These are phyloP conservation scores for Brachionus plicatilis DNA, from an alignment of 1,140 invertebrate species.

Conservation along the genomic window DNA sequence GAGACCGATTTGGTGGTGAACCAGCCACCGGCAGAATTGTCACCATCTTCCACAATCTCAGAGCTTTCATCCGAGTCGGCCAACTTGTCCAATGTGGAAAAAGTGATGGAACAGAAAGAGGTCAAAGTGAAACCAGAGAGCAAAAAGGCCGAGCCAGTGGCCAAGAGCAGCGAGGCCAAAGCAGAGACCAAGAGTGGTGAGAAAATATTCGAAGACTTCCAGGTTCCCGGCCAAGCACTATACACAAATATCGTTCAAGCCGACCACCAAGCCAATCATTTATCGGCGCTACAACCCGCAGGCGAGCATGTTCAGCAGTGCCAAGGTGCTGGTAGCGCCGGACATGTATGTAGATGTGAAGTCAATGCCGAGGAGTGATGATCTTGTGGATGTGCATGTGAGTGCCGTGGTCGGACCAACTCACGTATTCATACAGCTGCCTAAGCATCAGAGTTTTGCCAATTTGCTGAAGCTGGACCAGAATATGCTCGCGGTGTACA, in stretches of 20 bases:
- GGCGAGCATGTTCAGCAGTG: background rate
- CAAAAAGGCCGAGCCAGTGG: background rate
- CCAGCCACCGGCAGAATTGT: background rate
- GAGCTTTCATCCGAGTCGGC: background rate
- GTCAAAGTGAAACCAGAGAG: background rate
- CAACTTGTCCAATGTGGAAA: background rate
- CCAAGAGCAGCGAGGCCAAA: background rate
- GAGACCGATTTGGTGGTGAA: background rate
- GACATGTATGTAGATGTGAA: conserved; percentile 25
- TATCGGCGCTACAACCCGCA: background rate
- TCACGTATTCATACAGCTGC: conserved; percentile 85
- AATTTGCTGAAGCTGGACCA: conserved; percentile 70
- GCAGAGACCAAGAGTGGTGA: background rate
- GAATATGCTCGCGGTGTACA: conserved; percentile 59
- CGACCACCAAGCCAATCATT: conserved; percentile 19
- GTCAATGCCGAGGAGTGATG: background rate
- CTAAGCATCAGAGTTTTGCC: conserved; percentile 81
- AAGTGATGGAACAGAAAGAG: background rate
- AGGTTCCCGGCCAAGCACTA: conserved; percentile 73
- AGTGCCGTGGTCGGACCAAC: conserved; percentile 74
- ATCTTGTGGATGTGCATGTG: conserved; percentile 53
- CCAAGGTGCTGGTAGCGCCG: conserved; percentile 40
- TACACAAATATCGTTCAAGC: conserved; percentile 61
- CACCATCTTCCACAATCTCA: background rate
- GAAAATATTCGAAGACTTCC: conserved; percentile 49